A percentile compares a stretch with the other conserved stretches of the same genome.
Conservation (phyloP, 2,113 vertebrate species). For the Petaurus breviceps region DNA sequence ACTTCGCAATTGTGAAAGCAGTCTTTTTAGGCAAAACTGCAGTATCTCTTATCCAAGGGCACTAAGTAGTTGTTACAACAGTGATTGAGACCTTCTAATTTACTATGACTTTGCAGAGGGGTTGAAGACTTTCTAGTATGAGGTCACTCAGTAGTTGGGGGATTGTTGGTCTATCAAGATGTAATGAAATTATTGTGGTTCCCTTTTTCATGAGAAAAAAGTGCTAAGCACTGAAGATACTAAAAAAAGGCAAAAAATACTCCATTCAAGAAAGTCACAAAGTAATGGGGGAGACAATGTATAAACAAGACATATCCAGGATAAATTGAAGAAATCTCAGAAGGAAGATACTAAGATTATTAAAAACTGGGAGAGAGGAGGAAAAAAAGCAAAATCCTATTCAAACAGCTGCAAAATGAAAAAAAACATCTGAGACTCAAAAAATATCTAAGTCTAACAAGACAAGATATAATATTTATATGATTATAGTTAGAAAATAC, state of each 20-base stretch:
- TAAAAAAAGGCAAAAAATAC: background rate
- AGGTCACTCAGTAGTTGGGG: too few species aligned
- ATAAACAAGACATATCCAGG: background rate
- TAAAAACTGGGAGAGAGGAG: background rate
- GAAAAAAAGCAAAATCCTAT: background rate
- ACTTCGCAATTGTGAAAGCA: background rate
- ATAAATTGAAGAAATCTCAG: background rate
- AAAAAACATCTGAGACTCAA: background rate
- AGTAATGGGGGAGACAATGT: background rate
- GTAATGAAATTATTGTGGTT: background rate
- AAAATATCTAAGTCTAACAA: too few species aligned
- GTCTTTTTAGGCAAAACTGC: background rate
- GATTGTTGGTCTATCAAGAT: background rate
- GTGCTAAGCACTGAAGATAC: background rate
- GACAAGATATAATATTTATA: background rate
- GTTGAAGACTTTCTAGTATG: background rate
- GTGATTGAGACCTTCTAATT: background rate
- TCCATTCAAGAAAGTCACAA: background rate
- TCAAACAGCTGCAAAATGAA: background rate
- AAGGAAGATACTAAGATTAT: background rate
- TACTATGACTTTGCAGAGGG: background rate
- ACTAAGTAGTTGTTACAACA: background rate
- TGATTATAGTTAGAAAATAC: background rate
- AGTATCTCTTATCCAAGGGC: background rate
- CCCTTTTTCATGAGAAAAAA: background rate